Base-by-base conservation (phyloP, 2,888 invertebrate genomes). In the Pseudococcus viburni region DNA sequence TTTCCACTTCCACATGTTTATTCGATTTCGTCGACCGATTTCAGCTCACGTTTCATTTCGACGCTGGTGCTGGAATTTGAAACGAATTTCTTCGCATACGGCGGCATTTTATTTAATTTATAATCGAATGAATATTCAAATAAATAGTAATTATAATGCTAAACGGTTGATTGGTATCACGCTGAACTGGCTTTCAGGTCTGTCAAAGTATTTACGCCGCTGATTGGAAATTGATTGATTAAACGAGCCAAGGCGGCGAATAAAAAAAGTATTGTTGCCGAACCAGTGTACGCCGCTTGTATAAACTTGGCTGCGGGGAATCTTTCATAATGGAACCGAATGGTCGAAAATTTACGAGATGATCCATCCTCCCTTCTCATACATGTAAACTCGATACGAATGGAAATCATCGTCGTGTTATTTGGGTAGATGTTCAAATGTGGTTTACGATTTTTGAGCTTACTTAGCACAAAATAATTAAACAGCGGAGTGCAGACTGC, bases 151-250 rank as follows among this genome's bases (percentile, higher is more conserved):
- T 80, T 80, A 80, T 73, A 80, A 42, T 80, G n/a, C 80, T 42
- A 42, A 80, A 80, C 80, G 80, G 42, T 42, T 80, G 42, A 80
- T 80, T 42, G 42, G 80, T 80, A 80, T 80, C 80, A 73, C 68
- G 80, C 80, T 80, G 80, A 80, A 80, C 42, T 80, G 39, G 80
- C 80, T 80, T 80, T 80, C 80, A 80, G 42, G 80, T 80, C 80
- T 80, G 80, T 80, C 80, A 80, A 42, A 80, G 42, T 80, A 80
- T 80, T 80, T 80, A 80, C 80, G 22, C 46, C 80, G 80, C 42
- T 80, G 80, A 80, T 80, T 80, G 80, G 80, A 80, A 80, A 80
- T 80, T 80, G 80, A 80, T 80, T 80, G 80, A 80, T 80, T 80
- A 80, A 80, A 80, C 80, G 80, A 55, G 3, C 26, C 22, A 73